phyloP scores from a whole-genome alignment of 1,140 invertebrate species.

The Oscheius sp. region DNA sequence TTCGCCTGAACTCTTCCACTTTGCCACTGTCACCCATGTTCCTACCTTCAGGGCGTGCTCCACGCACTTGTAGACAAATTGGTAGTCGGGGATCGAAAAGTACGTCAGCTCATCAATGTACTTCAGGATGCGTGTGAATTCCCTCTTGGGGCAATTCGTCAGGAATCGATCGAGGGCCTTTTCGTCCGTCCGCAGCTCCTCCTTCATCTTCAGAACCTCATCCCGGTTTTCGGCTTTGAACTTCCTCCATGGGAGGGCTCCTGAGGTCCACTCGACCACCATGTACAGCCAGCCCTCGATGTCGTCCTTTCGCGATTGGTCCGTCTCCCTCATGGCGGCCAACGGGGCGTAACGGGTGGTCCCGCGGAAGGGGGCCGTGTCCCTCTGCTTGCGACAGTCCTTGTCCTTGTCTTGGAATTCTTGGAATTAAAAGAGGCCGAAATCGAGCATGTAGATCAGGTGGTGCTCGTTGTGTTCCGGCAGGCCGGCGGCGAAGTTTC shows the following conservation, averaged over 20 bases:
- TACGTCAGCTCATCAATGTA: constrained; percentile 31
- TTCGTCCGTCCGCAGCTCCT: constrained; percentile 2
- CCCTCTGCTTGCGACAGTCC: constrained; percentile 4
- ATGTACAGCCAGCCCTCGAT: constrained; percentile 39
- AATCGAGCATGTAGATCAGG: constrained; percentile 40
- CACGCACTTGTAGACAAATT: constrained; percentile 33
- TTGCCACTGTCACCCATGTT: background rate
- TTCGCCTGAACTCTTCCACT: constrained; percentile 14
- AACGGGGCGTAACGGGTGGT: constrained; percentile 37
- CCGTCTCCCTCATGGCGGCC: constrained; percentile 28
- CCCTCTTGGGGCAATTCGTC: constrained; percentile 23
- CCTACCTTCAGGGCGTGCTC: constrained; percentile 32
- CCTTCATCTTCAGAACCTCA: constrained; percentile 23
- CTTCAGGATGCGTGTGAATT: constrained; percentile 30
- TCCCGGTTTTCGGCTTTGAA: constrained; percentile 30
- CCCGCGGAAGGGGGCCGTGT: constrained; percentile 32
- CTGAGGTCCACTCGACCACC: constrained; percentile 39
- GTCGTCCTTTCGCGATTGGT: constrained; percentile 37
- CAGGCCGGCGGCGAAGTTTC: constrained; percentile 36
- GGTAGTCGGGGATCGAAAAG: constrained; percentile 40
- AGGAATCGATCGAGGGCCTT: constrained; percentile 27
- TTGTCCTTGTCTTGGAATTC: constrained; percentile 1
- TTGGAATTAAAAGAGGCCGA: constrained; percentile 27
- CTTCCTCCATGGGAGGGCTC: constrained; percentile 34
- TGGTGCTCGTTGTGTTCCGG: constrained; percentile 31